Conservation (phyloP, 2,888 invertebrate species). For the Conus canariensis region DNA sequence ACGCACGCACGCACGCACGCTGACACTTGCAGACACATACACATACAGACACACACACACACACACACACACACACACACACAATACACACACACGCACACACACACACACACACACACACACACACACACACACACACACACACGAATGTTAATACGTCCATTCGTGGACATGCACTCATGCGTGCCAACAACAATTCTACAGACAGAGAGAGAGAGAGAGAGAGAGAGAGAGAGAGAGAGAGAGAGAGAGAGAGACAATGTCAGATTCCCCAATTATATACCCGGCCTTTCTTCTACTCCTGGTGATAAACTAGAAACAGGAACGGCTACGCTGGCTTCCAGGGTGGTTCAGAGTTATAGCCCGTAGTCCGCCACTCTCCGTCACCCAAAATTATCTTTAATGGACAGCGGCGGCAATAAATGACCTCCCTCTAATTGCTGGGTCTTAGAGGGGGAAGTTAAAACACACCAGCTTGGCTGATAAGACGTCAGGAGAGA, state of each 20-base stretch:
- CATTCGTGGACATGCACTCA: too few species aligned
- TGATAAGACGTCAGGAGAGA: not conserved
- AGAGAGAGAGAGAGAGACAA: not conserved
- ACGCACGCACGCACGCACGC: too few species aligned
- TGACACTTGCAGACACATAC: too few species aligned
- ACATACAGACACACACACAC: too few species aligned
- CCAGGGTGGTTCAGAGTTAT: not conserved
- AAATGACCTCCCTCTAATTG: slow-evolving; percentile 1
- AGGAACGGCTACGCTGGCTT: not conserved
- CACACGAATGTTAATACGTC: too few species aligned
- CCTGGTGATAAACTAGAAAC: not conserved
- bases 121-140: too few species aligned
- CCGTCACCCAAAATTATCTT: slow-evolving; percentile 10
- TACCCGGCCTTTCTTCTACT: not conserved
- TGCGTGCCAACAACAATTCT: too few species aligned
- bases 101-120: too few species aligned
- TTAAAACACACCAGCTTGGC: not conserved
- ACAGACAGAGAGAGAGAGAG: too few species aligned
- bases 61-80: too few species aligned
- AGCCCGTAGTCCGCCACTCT: slow-evolving; percentile 5
- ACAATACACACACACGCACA: too few species aligned
- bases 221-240: too few species aligned
- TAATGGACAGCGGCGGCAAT: not conserved
- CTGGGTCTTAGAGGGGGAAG: not conserved
- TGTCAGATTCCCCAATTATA: not conserved